phyloP scores from a whole-genome alignment of 2,888 invertebrate species.

The Hirtodrosophila alboralis region DNA sequence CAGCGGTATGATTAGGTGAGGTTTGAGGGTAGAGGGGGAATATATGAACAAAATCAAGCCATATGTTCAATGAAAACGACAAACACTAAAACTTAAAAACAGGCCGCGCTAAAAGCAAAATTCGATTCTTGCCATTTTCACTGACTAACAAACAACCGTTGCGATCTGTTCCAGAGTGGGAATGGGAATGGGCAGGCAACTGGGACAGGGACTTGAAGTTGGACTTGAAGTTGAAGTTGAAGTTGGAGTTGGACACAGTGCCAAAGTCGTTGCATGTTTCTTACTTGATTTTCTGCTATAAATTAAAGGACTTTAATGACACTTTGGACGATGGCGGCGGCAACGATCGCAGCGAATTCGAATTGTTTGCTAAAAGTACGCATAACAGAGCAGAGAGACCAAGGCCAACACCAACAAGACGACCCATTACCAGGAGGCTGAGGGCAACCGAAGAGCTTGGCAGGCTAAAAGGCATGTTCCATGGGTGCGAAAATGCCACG shows the following conservation, averaged over 20 bases:
- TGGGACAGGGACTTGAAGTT: conserved; percentile 21
- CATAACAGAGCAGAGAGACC: conserved; percentile 56
- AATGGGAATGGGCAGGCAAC: conserved; percentile 8
- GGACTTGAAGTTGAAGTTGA: conserved; percentile 12
- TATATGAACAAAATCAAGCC: conserved; percentile 52
- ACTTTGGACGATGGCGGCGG: conserved; percentile 76
- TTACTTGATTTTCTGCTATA: conserved; percentile 79
- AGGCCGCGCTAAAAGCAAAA: conserved; percentile 79
- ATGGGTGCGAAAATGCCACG: conserved; percentile 78
- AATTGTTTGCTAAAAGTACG: conserved; percentile 62
- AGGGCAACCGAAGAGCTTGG: too few species aligned
- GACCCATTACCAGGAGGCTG: conserved; percentile 14
- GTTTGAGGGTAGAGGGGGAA: not conserved
- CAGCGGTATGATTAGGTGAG: too few species aligned
- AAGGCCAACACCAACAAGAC: conserved; percentile 20
- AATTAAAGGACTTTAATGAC: conserved; percentile 79
- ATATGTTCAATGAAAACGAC: conserved; percentile 74
- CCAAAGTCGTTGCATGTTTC: conserved; percentile 78
- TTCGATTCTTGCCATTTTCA: conserved; percentile 77
- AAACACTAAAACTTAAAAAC: conserved; percentile 74
- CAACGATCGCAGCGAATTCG: conserved; percentile 68
- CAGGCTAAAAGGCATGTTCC: conserved; percentile 43
- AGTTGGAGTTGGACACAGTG: conserved; percentile 48
- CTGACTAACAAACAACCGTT: conserved; percentile 78
- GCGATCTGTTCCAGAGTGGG: conserved; percentile 29